Percentiles rank a stretch among this genome's conserved stretches.
These are phyloP conservation scores for Drosophila cracens DNA, from an alignment of 2,888 invertebrate species.

Conservation along the genomic window DNA sequence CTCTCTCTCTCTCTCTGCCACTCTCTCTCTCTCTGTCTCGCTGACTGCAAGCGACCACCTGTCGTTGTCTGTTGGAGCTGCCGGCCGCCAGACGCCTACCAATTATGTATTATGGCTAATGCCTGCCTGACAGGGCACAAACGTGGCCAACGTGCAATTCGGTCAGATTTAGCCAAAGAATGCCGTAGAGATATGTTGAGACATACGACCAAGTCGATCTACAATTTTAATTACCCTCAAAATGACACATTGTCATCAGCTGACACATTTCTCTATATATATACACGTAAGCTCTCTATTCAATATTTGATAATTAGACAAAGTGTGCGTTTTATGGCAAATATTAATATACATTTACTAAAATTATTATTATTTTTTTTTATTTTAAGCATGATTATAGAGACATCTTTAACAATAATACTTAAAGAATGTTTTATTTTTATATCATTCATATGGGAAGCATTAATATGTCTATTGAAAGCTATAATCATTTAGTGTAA, in stretches of 20 bases:
- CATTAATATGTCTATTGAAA: background rate
- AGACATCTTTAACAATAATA: background rate
- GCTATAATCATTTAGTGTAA: background rate
- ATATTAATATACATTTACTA: background rate
- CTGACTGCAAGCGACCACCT: constrained; percentile 74
- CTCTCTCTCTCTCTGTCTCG: constrained; percentile 5
- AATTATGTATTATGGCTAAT: constrained; percentile 61
- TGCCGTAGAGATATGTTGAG: constrained; percentile 22
- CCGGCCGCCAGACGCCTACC: constrained; percentile 67
- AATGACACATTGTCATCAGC: constrained; percentile 26
- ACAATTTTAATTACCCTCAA: constrained; percentile 46
- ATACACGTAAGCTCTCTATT: background rate
- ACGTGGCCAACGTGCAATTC: constrained; percentile 45
- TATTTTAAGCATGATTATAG: background rate
- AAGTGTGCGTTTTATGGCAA: background rate
- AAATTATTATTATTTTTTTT: background rate
- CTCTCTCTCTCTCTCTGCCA: constrained; percentile 2
- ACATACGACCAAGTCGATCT: constrained; percentile 23
- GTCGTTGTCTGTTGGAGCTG: constrained; percentile 78
- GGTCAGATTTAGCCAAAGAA: constrained; percentile 34
- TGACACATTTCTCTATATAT: constrained; percentile 11
- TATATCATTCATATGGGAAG: background rate
- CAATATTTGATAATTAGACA: background rate
- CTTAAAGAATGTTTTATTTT: background rate
- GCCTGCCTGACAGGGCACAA: constrained; percentile 20